Evolutionary conservation across 2,113 vertebrate species (phyloP), one percentile per base, ranked within the genome.

Genomic region (Loxodonta africana): DNA sequence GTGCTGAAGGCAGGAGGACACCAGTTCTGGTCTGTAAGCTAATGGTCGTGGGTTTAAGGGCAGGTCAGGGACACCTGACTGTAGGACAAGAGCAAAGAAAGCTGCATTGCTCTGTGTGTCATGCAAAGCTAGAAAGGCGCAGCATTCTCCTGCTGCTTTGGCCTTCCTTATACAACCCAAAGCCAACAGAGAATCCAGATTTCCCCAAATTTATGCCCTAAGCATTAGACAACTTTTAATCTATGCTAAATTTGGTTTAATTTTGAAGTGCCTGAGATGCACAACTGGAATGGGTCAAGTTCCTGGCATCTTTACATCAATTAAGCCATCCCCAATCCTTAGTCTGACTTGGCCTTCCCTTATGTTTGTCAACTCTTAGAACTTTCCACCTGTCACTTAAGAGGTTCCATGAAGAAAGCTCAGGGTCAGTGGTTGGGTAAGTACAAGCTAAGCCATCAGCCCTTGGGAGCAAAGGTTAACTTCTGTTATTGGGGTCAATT

Each of bases 341-440:
- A 46, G 57, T 84, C 81, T 88, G 77, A 71, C 71, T 65, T 11
- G 37, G 80, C 62, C 74, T 60, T 57, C 65, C 93, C 90, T 94
- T 60, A 1, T 2, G 21, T 81, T 86, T 95, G 89, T n/a, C 77
- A 44, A 26, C 85, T 95, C 83, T 71, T 65, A 63, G 8, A 84
- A 77, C 17, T 67, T 48, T 91, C 74, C 46, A n/a, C 9, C 51
- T 17, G 2, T 89, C 87, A 44, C 57, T 96, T 83, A 51, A 82
- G 90, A 88, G 97, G 95, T 95, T 97, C 97, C 96, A 88, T 86
- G 87, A 93, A 74, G 80, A 96, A 92, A 97, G 92, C 97, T 97
- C 73, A 69, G 90, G 95, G 88, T 80, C 83, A 83, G 77, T 85
- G 78, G 93, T n/a, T 88, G 77, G 88, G 90, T 88, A 94, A 95